Evolutionary conservation across 2,888 invertebrate genomes (phyloP).

Genomic region (Ophion ellenae): DNA sequence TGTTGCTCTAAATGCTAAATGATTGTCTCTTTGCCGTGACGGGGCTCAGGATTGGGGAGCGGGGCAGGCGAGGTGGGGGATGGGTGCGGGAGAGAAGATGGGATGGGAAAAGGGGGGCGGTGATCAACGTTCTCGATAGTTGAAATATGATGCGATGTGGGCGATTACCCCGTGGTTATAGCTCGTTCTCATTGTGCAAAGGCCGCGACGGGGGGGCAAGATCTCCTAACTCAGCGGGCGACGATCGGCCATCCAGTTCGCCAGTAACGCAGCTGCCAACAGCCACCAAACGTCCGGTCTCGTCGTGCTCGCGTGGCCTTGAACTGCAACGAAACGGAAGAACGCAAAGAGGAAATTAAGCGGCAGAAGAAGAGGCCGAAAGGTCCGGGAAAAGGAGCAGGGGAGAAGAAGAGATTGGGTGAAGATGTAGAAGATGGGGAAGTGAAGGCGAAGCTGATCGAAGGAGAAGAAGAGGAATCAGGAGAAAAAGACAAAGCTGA

Average conservation of each 20-base stretch:
- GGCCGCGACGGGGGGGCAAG: background rate
- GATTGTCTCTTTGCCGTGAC: slow-evolving; percentile 77
- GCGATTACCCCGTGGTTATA: background rate
- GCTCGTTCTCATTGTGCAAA: slow-evolving; percentile 31
- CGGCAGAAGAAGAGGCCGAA: background rate
- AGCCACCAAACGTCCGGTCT: slow-evolving; percentile 73
- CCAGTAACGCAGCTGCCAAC: slow-evolving; percentile 68
- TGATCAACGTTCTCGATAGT: too few relatives aligned
- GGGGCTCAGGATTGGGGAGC: slow-evolving; percentile 47
- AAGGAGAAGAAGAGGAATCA: too few relatives aligned
- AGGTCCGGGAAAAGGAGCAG: too few relatives aligned
- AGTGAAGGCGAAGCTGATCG: too few relatives aligned
- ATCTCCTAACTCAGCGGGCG: slow-evolving; percentile 70
- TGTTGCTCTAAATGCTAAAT: slow-evolving; percentile 63
- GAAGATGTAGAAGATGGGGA: too few relatives aligned
- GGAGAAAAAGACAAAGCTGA: too few relatives aligned
- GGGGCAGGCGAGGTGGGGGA: slow-evolving; percentile 1
- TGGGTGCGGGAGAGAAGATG: background rate
- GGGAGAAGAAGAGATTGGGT: too few relatives aligned
- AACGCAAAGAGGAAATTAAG: background rate
- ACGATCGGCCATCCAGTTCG: slow-evolving; percentile 70
- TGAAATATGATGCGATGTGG: background rate
- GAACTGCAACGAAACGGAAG: slow-evolving; percentile 73
- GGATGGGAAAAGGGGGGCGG: too few relatives aligned
- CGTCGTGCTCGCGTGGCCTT: slow-evolving; percentile 75